Base-by-base conservation (phyloP, 2,888 invertebrate species). In the Lutraria lutraria region DNA sequence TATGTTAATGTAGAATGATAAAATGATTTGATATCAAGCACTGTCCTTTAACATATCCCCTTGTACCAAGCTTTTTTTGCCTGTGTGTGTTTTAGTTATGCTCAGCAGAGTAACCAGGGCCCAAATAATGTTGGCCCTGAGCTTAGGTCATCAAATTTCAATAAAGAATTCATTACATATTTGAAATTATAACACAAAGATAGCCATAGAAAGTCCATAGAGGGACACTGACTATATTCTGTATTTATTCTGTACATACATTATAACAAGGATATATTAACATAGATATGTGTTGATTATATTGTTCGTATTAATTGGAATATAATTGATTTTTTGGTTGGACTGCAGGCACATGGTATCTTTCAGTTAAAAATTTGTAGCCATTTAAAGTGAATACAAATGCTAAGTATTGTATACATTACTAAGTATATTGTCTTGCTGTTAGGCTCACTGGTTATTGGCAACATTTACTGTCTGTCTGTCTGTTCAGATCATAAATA, bases 41-140 rank as follows among this genome's bases (percentile, higher is more conserved):
- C 76, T 52, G 82, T 82, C 29, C n/a, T 72, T 84, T 84, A 72
- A 86, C 76, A 76, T 76, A 31, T 76, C 93, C 94, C 92, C 91
- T 93, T 92, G 93, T 93, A 91, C 93, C 93, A 91, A 93, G 79
- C 90, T 86, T 90, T 88, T 91, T 93, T 92, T 94, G 93, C 93
- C 94, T 93, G 94, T 93, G 93, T 94, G 93, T 93, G 92, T 92
- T 90, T 86, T 90, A 89, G 90, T 90, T 89, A 89, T 89, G 72
- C 91, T 91, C 88, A 89, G 88, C 88, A 89, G 88, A 91, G 89
- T 90, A 88, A 90, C 88, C 88, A 92, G 89, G 90, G 87, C 85
- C 84, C 34, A 16, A 89, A 43, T 29, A 29, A 81, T 53, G 81
- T 19, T 34, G 81, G 81, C 81, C 53, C 81, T 81, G 54, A 81